Conservation (phyloP, 2,888 invertebrate genomes). For the Notodonta ziczac region DNA sequence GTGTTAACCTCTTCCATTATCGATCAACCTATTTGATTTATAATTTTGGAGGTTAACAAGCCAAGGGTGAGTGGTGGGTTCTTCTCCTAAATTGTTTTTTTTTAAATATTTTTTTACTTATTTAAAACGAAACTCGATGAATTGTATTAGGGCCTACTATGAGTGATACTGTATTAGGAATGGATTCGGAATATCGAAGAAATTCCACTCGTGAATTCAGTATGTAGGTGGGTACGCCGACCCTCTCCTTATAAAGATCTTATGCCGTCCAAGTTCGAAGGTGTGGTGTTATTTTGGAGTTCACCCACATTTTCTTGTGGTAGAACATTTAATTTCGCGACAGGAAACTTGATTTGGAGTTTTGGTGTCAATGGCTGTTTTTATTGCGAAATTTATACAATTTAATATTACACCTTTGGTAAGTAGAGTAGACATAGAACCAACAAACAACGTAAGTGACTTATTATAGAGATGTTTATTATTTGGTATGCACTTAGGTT, state of each 20-base stretch:
- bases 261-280: slow-evolving; percentile 4
- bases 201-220: slow-evolving; percentile 6
- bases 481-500: too few relatives aligned
- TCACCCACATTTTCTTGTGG: too few relatives aligned
- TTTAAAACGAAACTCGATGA: neutral
- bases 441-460: neutral
- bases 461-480: too few relatives aligned
- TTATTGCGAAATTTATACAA: too few relatives aligned
- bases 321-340: too few relatives aligned
- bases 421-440: neutral
- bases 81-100: too few relatives aligned
- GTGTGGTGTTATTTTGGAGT: neutral
- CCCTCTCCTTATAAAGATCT: slow-evolving; percentile 8
- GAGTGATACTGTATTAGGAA: neutral
- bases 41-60: too few relatives aligned
- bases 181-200: neutral
- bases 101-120: neutral
- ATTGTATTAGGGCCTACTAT: neutral
- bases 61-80: too few relatives aligned
- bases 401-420: too few relatives aligned
- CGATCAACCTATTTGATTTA: too few relatives aligned
- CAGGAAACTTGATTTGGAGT: neutral
- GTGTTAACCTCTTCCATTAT: too few relatives aligned
- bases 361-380: neutral
- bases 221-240: neutral